Percentiles rank a stretch among this genome's conserved stretches.
phyloP scores from a whole-genome alignment of 2,797 vertebrate genomes.

The Cacajao melanocephalus region DNA sequence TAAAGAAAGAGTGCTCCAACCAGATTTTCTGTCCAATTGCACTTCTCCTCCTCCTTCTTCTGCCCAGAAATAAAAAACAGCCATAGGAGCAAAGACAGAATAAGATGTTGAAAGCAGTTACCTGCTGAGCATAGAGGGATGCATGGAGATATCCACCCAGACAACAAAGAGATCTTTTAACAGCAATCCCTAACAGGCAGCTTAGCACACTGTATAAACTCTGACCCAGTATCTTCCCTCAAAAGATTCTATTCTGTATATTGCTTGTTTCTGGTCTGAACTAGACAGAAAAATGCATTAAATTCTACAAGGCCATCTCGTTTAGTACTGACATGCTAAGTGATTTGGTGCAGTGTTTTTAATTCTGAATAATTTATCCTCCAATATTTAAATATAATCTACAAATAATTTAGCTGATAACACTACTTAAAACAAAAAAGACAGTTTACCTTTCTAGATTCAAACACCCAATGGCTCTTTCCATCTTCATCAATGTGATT shows the following conservation, averaged over 20 bases:
- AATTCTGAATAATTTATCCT: background rate
- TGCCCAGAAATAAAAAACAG: background rate
- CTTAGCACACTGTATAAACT: background rate
- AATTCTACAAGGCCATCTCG: background rate
- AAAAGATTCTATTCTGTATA: background rate
- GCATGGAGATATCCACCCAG: background rate
- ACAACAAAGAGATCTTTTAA: background rate
- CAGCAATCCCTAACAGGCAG: background rate
- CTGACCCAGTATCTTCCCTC: background rate
- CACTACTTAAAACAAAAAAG: background rate
- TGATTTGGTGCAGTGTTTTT: background rate
- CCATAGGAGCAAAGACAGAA: background rate
- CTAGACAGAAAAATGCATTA: background rate
- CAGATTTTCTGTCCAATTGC: background rate
- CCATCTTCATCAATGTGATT: conserved; percentile 98
- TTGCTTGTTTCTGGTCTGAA: background rate
- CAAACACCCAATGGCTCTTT: conserved; percentile 95
- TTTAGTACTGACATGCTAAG: background rate
- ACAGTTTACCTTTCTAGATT: conserved; percentile 91
- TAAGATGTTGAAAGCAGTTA: background rate
- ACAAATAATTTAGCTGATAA: background rate
- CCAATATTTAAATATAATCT: background rate
- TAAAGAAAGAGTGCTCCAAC: background rate
- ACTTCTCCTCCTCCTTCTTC: background rate
- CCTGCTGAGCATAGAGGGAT: background rate